Evolutionary conservation across 2,113 vertebrate genomes (phyloP).

Genomic region (Ptychochromis oligacanthus): DNA sequence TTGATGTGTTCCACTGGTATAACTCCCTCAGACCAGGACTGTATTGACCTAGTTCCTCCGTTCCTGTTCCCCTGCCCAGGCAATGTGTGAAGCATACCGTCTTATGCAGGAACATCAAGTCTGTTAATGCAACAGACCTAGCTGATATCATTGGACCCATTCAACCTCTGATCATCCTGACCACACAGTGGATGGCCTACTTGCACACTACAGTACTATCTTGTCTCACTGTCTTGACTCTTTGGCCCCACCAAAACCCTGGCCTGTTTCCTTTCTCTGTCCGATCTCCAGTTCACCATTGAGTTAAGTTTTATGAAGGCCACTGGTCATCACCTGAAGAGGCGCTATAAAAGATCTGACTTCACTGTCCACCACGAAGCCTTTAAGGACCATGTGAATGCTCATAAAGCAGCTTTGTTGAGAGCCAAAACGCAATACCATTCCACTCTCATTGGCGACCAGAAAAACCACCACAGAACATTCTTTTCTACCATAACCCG

Average conservation of each 20-base stretch:
- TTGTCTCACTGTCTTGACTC: too few species aligned
- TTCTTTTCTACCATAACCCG: not conserved
- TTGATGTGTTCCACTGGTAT: rapidly evolving
- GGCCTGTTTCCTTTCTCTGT: too few species aligned
- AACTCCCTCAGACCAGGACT: not conserved
- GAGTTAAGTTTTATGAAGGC: too few species aligned
- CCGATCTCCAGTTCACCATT: too few species aligned
- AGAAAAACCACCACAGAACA: rapidly evolving
- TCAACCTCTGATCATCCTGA: too few species aligned
- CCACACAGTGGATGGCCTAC: too few species aligned
- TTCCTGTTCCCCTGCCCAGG: not conserved
- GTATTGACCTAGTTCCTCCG: not conserved
- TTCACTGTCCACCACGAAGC: not conserved
- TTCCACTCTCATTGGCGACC: not conserved
- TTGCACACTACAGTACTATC: too few species aligned
- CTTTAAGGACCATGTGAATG: not conserved
- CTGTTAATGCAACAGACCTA: too few species aligned
- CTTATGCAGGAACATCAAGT: not conserved
- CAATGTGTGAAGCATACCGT: not conserved
- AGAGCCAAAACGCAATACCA: not conserved
- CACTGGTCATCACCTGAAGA: too few species aligned
- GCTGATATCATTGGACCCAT: too few species aligned
- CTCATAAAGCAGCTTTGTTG: not conserved
- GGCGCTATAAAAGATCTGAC: not conserved
- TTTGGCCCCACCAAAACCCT: too few species aligned